Evolutionary conservation across 2,888 invertebrate species (phyloP), one percentile per base, ranked within the genome.

Genomic region (Camptogramma bilineatum): DNA sequence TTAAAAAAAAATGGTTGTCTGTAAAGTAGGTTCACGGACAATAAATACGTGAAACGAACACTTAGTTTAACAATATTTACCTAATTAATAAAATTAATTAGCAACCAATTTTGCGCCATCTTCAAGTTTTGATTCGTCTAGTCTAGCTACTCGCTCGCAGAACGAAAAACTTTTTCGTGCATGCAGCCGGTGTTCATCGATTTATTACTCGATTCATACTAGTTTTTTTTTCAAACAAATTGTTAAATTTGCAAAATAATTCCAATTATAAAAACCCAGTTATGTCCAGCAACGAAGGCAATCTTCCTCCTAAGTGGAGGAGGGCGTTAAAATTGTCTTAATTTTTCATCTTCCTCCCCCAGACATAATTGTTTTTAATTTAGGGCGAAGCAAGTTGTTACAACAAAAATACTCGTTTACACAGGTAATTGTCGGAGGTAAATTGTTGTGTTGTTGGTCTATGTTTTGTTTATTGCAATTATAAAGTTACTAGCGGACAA

Each of bases 361-460:
- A 39, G 34, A 82, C 86, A 86, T 91, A 91, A 91, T 92, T 92
- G 91, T 91, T 91, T 90, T 91, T 92, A 91, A 91, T 91, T 92
- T 91, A 86, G 82, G 81, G 79, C 79, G 86, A 80, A 85, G 83
- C 83, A 85, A 76, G 80, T 84, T 84, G 79, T 84, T 84, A 85
- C 82, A 81, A 78, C 84, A 85, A 85, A 85, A 85, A 85, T 84
- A 79, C 84, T 79, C 70, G 76, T 80, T 76, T 73, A 75, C 70
- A 68, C 79, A 74, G 72, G 70, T 76, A 73, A 70, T 68, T 73
- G 34, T 39, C 13, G 34, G 34, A 28, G 5, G 28, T 28, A 28
- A 28, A 13, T 71, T 73, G 66, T 72, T 68, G 65, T 51, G 42
- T 52, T 72, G 62, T 73, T 75, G 68, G 69, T 67, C 62, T 31